These are phyloP conservation scores for Virgularia gustaviana DNA, from an alignment of 92 coral and sea anemone species.

Conservation along the genomic window DNA sequence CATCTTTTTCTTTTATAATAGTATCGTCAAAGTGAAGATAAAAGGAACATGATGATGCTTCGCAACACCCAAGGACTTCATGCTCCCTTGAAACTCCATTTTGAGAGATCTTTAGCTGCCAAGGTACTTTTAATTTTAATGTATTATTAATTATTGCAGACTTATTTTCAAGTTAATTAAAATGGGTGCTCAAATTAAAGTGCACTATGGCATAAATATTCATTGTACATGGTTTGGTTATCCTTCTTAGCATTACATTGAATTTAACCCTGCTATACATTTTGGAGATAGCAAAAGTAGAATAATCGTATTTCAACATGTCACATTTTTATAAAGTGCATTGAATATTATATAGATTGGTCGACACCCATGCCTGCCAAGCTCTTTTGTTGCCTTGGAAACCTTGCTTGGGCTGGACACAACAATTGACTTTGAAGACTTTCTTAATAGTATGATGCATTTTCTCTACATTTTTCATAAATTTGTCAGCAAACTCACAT, in stretches of 20 bases:
- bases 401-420: conserved; percentile 90
- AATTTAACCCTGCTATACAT: background rate
- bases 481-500: background rate
- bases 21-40: conserved; percentile 78
- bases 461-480: background rate
- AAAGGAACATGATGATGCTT: conserved; percentile 84
- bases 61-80: conserved; percentile 90
- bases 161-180: background rate
- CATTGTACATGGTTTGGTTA: no score
- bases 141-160: background rate
- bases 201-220: no score
- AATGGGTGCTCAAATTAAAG: no score
- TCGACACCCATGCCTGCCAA: conserved; percentile 85
- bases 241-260: no score
- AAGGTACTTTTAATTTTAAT: conserved; percentile 53
- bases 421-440: conserved; percentile 83
- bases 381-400: conserved; percentile 92
- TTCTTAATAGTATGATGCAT: conserved; percentile 82
- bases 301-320: background rate
- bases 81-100: conserved; percentile 86
- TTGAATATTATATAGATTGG: conserved; percentile 57
- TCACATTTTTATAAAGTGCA: background rate
- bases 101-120: conserved; percentile 84
- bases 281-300: no score
- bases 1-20: no score